These are phyloP conservation scores for Caenorhabditis elegans DNA, from an alignment of 1,140 invertebrate species.

Conservation along the genomic window DNA sequence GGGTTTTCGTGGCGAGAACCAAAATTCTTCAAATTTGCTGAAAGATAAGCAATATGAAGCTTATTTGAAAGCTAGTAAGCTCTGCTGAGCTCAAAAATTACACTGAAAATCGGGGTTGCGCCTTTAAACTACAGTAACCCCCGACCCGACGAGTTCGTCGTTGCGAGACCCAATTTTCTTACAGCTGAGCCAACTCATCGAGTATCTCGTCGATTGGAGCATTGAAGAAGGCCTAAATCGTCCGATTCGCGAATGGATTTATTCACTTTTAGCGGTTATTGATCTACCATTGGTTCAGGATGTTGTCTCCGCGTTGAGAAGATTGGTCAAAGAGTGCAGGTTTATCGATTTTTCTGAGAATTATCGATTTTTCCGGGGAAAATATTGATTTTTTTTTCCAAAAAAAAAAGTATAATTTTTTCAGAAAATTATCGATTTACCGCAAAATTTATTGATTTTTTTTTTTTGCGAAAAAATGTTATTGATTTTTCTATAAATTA, in stretches of 20 bases:
- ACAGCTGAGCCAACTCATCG: constrained; percentile 22
- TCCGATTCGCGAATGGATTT: constrained; percentile 36
- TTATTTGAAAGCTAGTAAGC: too few species aligned
- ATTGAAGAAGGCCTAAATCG: neutral
- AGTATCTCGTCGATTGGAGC: constrained; percentile 26
- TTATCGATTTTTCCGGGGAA: too few species aligned
- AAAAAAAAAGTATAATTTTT: neutral
- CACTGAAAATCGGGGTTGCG: neutral
- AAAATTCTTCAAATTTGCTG: too few species aligned
- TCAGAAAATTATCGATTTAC: neutral
- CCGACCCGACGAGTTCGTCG: neutral
- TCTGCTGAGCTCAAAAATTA: too few species aligned
- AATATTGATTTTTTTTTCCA: too few species aligned
- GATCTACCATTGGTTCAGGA: constrained; percentile 31
- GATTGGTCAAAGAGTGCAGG: neutral
- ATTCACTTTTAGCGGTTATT: neutral
- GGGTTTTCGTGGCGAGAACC: too few species aligned
- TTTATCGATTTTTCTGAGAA: neutral
- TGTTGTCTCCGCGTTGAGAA: neutral
- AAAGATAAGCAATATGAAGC: too few species aligned
- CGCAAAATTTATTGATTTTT: too few species aligned
- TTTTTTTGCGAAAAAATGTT: too few species aligned
- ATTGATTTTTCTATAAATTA: too few species aligned
- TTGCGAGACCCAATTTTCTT: neutral
- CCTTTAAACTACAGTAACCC: neutral